phyloP scores from a whole-genome alignment of 2,888 invertebrate genomes.

The Scaptomyza parva region DNA sequence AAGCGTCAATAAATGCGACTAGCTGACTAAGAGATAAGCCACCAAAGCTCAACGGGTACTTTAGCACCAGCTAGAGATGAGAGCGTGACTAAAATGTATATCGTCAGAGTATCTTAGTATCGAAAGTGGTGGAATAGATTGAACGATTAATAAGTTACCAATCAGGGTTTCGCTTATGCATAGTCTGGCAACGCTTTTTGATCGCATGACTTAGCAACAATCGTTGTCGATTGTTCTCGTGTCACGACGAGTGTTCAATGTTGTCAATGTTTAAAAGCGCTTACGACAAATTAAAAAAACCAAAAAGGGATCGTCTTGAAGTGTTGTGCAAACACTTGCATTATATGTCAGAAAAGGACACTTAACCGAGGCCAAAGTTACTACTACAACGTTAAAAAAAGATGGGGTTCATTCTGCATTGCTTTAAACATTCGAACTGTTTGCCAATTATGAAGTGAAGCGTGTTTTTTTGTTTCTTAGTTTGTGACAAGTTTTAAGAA shows the following conservation, averaged over 20 bases:
- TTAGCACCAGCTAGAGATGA: slow-evolving; percentile 25
- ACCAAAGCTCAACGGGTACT: slow-evolving; percentile 6
- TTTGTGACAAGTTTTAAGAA: background rate
- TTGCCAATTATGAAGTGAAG: slow-evolving; percentile 57
- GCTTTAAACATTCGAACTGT: slow-evolving; percentile 15
- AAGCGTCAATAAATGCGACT: slow-evolving; percentile 36
- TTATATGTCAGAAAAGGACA: slow-evolving; percentile 45
- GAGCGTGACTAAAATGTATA: background rate
- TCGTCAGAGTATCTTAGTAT: background rate
- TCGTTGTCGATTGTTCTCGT: background rate
- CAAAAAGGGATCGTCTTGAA: slow-evolving; percentile 50
- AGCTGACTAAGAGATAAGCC: slow-evolving; percentile 53
- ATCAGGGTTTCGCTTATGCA: no score
- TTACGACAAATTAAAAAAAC: slow-evolving; percentile 5
- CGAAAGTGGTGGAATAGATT: no score
- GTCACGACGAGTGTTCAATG: slow-evolving; percentile 17
- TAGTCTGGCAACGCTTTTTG: background rate
- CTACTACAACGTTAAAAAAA: background rate
- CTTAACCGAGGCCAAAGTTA: slow-evolving; percentile 45
- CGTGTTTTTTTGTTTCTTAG: background rate
- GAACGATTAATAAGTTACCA: no score
- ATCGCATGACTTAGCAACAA: background rate
- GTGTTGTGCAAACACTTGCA: slow-evolving; percentile 73
- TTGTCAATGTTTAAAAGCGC: background rate
- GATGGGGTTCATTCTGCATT: slow-evolving; percentile 9